These are phyloP conservation scores for Priocnemis perturbator DNA, from an alignment of 2,888 invertebrate species.

Conservation along the genomic window DNA sequence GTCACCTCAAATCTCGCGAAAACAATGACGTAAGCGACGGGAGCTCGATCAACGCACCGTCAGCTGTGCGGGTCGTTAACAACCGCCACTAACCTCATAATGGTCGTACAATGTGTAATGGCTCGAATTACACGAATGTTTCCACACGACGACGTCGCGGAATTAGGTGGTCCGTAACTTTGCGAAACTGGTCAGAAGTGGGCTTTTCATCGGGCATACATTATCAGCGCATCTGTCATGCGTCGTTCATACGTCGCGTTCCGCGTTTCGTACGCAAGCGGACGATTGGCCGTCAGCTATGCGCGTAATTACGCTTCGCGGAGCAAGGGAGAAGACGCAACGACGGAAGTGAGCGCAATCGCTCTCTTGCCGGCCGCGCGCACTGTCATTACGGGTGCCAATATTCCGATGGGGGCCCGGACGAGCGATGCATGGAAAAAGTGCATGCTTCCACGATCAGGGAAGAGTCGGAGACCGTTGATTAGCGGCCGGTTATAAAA, in stretches of 20 bases:
- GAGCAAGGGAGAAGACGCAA: constrained; percentile 38
- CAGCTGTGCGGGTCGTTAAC: too few species aligned
- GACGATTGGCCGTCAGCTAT: constrained; percentile 25
- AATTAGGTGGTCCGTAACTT: neutral
- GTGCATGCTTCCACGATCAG: constrained; percentile 47
- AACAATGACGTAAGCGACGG: too few species aligned
- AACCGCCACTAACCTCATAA: too few species aligned
- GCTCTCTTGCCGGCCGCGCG: constrained; percentile 7
- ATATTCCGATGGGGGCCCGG: constrained; percentile 38
- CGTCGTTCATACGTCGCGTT: neutral
- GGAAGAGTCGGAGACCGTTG: constrained; percentile 52
- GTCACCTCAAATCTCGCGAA: too few species aligned
- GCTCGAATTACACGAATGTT: neutral
- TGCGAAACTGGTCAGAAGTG: constrained; percentile 3
- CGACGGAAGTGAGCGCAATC: constrained; percentile 51
- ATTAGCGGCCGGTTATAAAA: constrained; percentile 60
- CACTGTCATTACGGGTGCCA: constrained; percentile 49
- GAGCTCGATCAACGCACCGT: too few species aligned
- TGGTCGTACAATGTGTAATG: neutral
- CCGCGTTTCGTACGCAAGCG: constrained; percentile 42
- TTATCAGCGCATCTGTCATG: too few species aligned
- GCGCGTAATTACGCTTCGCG: constrained; percentile 32
- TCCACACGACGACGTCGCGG: constrained; percentile 1
- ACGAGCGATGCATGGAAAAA: constrained; percentile 40
- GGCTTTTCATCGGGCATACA: constrained; percentile 4